phyloP scores from a whole-genome alignment of 2,113 vertebrate genomes.

The Leptosomus discolor region DNA sequence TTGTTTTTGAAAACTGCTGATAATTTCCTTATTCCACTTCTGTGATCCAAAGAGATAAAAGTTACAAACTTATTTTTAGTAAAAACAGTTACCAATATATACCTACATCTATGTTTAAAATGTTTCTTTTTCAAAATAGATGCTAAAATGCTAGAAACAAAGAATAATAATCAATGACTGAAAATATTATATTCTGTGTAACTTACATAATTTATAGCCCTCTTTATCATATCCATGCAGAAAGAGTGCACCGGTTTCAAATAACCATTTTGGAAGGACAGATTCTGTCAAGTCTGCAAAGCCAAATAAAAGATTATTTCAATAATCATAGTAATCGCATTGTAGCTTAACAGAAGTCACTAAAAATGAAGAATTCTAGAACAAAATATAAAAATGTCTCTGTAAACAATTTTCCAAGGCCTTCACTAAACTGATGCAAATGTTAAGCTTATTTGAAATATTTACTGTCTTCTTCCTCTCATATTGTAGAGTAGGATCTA shows the following conservation, averaged over 20 bases:
- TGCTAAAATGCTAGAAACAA: background rate
- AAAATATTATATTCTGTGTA: background rate
- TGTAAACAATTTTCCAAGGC: background rate
- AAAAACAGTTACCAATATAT: background rate
- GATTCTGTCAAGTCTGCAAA: conserved; percentile 89
- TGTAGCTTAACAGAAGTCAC: background rate
- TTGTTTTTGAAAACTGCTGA: background rate
- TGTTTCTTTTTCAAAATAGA: background rate
- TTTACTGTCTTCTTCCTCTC: background rate
- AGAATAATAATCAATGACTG: background rate
- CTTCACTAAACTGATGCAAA: background rate
- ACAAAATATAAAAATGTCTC: background rate
- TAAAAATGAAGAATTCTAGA: background rate
- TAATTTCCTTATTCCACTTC: background rate
- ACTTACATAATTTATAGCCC: conserved; percentile 94
- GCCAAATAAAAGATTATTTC: conserved; percentile 4
- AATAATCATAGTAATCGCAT: background rate
- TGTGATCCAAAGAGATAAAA: background rate
- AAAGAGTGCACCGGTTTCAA: conserved; percentile 87
- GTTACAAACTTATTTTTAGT: no score
- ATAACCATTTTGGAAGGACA: conserved; percentile 87
- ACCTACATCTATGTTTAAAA: background rate
- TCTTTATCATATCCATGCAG: conserved; percentile 98
- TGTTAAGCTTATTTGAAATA: background rate
- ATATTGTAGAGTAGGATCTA: background rate